Base-by-base conservation (phyloP, 1,140 invertebrate genomes). In the Halictus rubicundus region DNA sequence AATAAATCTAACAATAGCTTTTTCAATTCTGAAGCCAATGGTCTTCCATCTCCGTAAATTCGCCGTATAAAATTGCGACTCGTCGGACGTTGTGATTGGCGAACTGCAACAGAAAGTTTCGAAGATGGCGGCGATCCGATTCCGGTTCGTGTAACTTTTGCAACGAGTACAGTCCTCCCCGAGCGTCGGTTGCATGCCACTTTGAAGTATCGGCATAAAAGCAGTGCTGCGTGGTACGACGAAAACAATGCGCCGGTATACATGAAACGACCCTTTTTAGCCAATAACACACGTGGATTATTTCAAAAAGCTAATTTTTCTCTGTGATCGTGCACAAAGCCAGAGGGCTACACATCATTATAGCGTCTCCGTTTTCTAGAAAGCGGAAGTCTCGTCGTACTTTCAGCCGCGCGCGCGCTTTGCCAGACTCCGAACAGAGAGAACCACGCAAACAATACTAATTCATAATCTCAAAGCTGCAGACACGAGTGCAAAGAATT, bases 251-350 rank as follows among this genome's bases (percentile, higher is more conserved):
- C 91, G 89, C n/a, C 87, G 88, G 88, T 87, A 89, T 91, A 92
- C 91, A 92, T 93, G 90, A 93, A 92, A 93, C 92, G 89, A 92
- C 91, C 91, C 91, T 91, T 91, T 90, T 87, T 87, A 89, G 92
- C 91, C 91, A 92, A 92, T 92, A 93, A 92, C 91, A 92, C 91
- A 91, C 91, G 91, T 90, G 91, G 88, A 92, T 92, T 92, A 92
- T 92, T 92, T 91, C 90, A 90, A 92, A 92, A 89, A 91, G 91
- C 90, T 91, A 92, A 92, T 92, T 93, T 92, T 12, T 19, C 27
- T 39, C 37, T 25, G 8, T 25, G 63, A 12, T 39, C 14, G 16
- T 19, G 63, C 69, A 82, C 84, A 89, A 84, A 87, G 19, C 49
- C 5, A 6, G 69, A 74, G 65, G 78, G 65, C 39, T 78, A 78